A percentile compares a stretch with the other conserved stretches of the same genome.
phyloP scores from a whole-genome alignment of 2,797 vertebrate genomes.

The Parotocinclus haroldoi region DNA sequence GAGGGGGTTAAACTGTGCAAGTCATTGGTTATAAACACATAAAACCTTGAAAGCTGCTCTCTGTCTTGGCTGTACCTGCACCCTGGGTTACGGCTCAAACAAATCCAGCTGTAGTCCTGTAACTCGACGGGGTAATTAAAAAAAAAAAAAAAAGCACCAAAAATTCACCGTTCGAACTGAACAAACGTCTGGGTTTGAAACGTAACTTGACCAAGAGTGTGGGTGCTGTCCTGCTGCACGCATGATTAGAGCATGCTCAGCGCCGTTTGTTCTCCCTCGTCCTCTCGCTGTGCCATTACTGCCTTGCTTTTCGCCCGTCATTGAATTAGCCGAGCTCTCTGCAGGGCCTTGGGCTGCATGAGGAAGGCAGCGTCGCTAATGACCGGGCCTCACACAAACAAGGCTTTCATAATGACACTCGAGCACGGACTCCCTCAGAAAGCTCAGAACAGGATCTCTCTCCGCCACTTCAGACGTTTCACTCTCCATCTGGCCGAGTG shows the following conservation, averaged over 20 bases:
- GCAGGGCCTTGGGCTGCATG: constrained; percentile 53
- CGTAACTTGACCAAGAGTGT: no score
- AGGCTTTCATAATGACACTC: constrained; percentile 64
- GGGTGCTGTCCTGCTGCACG: background rate
- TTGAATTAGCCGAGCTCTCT: constrained; percentile 66
- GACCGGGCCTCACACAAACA: constrained; percentile 53
- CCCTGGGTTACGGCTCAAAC: no score
- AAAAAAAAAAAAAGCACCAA: no score
- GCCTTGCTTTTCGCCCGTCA: constrained; percentile 53
- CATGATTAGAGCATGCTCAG: constrained; percentile 7
- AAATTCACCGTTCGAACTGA: no score
- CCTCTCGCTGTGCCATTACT: constrained; percentile 52
- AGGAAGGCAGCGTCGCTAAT: constrained; percentile 63
- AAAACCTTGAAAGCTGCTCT: no score
- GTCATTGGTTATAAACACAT: no score
- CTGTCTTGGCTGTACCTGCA: no score
- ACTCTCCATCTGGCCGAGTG: constrained; percentile 57
- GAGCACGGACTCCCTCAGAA: constrained; percentile 31
- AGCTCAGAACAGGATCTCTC: constrained; percentile 34
- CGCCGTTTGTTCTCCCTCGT: background rate
- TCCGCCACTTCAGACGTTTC: constrained; percentile 48
- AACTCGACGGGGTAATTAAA: no score
- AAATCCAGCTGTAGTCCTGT: no score
- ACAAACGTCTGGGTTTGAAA: no score
- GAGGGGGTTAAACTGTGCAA: no score